These are phyloP conservation scores for Struthidea cinerea DNA, from an alignment of 2,113 vertebrate species.

Conservation along the genomic window DNA sequence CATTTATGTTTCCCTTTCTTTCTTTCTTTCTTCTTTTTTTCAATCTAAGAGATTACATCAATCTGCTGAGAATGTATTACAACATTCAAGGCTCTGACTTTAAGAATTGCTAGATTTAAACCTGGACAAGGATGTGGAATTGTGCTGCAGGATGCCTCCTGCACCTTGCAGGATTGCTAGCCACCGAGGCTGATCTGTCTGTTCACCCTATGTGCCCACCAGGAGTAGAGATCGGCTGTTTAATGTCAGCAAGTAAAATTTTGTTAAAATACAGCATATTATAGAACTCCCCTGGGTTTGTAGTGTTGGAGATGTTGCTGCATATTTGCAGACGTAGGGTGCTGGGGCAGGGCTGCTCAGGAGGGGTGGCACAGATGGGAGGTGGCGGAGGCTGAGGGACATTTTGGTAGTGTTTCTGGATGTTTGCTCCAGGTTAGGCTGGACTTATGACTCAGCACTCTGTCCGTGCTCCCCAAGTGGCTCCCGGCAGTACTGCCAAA, in stretches of 20 bases:
- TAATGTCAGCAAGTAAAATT: background rate
- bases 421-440: conserved; percentile 19
- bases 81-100: background rate
- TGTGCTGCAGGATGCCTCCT: background rate
- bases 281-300: background rate
- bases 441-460: conserved; percentile 56
- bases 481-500: conserved; percentile 11
- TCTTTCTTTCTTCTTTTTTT: background rate
- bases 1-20: background rate
- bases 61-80: background rate
- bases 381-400: background rate
- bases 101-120: background rate
- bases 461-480: conserved; percentile 39
- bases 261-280: background rate
- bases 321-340: background rate
- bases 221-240: background rate
- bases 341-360: background rate
- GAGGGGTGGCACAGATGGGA: fast-evolving
- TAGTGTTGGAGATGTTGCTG: background rate
- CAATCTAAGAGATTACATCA: background rate
- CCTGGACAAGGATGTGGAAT: background rate
- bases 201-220: background rate
- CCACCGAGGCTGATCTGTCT: background rate
- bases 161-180: background rate
- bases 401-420: background rate